These are phyloP conservation scores for Rhyacophila brunnea DNA, from an alignment of 1,140 invertebrate genomes.

Conservation along the genomic window DNA sequence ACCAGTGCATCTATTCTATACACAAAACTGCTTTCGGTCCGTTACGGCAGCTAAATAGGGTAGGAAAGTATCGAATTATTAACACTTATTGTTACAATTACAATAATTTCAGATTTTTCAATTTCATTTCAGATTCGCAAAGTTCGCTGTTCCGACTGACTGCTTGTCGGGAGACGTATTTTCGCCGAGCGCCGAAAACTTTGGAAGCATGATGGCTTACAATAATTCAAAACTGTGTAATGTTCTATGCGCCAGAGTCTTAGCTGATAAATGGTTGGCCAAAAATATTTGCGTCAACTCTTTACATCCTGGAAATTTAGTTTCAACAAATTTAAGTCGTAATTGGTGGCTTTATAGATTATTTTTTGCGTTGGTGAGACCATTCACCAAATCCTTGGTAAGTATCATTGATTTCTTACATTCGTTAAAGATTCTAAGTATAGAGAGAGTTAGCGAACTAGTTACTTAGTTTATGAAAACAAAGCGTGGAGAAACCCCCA, in stretches of 20 bases:
- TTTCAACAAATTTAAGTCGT: slow-evolving; percentile 71
- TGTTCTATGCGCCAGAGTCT: slow-evolving; percentile 74
- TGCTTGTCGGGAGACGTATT: slow-evolving; percentile 55
- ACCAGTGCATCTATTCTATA: too few species aligned
- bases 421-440: too few species aligned
- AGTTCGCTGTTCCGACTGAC: slow-evolving; percentile 47
- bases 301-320: slow-evolving; percentile 91
- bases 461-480: too few species aligned
- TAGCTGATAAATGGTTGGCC: slow-evolving; percentile 62
- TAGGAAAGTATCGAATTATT: too few species aligned
- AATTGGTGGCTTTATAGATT: slow-evolving; percentile 83
- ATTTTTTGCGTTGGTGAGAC: slow-evolving; percentile 75
- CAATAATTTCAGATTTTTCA: too few species aligned
- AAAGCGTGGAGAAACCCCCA: too few species aligned
- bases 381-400: slow-evolving; percentile 94
- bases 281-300: slow-evolving; percentile 76
- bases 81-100: too few species aligned
- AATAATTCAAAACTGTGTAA: slow-evolving; percentile 91
- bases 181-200: slow-evolving; percentile 59
- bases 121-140: slow-evolving; percentile 66
- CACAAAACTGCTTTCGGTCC: too few species aligned
- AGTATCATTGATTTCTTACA: slow-evolving; percentile 69
- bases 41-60: too few species aligned
- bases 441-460: too few species aligned
- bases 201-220: slow-evolving; percentile 80